phyloP scores from a whole-genome alignment of 2,888 invertebrate genomes.

The Drosophila phalerata region DNA sequence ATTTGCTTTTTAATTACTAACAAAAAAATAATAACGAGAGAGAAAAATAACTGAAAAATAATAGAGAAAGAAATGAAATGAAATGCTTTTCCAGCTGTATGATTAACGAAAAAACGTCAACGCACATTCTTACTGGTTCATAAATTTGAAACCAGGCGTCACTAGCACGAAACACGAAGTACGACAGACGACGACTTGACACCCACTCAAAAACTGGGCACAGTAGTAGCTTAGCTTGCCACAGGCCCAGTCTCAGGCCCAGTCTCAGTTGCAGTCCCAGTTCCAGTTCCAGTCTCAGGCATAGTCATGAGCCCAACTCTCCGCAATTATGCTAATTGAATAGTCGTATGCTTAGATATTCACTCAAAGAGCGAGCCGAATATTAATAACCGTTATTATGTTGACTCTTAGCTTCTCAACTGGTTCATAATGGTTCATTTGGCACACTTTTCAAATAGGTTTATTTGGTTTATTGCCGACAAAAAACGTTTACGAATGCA shows the following conservation, averaged over 20 bases:
- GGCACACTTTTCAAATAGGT: constrained; percentile 20
- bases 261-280: constrained; percentile 11
- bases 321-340: constrained; percentile 62
- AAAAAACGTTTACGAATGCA: constrained; percentile 28
- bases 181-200: neutral
- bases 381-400: constrained; percentile 63
- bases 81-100: constrained; percentile 45
- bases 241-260: neutral
- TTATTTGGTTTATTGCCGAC: neutral
- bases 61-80: neutral
- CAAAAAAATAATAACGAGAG: constrained; percentile 25
- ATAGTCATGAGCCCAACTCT: neutral
- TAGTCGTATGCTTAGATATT: constrained; percentile 41
- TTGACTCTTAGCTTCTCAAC: constrained; percentile 37
- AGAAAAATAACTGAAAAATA: constrained; percentile 1
- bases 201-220: constrained; percentile 31
- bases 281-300: neutral
- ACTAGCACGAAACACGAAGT: constrained; percentile 30
- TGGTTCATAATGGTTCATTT: constrained; percentile 50
- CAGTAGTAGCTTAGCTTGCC: constrained; percentile 51
- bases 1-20: constrained; percentile 75
- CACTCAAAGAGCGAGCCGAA: constrained; percentile 58
- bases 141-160: constrained; percentile 51
- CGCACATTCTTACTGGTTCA: constrained; percentile 49
- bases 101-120: constrained; percentile 16